Conservation (phyloP, 2,113 vertebrate genomes). For the Rafetus swinhoei region DNA sequence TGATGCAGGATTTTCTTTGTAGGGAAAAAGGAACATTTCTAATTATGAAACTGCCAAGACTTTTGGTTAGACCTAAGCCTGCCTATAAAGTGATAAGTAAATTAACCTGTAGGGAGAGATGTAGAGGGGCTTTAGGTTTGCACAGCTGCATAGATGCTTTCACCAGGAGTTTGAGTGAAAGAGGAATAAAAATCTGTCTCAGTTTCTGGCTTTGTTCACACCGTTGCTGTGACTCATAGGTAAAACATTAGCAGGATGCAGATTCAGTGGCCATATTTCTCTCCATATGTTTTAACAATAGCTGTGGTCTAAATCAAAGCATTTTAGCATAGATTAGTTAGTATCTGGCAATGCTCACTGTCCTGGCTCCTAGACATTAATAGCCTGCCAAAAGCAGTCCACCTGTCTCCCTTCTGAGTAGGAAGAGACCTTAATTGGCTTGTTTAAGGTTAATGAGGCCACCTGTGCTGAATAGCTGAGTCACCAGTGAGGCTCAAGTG, state of each 20-base stretch:
- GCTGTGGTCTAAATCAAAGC: background rate
- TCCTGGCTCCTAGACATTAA: background rate
- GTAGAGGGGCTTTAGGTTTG: background rate
- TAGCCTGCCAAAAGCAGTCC: constrained; percentile 16
- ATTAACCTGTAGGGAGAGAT: background rate
- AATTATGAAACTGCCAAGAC: background rate
- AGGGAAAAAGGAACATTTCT: background rate
- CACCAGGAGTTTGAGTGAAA: background rate
- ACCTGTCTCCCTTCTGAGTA: background rate
- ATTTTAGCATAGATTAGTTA: background rate
- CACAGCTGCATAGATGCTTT: background rate
- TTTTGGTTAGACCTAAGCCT: background rate
- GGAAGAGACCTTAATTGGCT: background rate
- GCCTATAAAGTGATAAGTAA: background rate
- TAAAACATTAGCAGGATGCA: background rate
- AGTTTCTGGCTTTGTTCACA: background rate
- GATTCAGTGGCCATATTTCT: background rate
- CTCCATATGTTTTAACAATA: background rate
- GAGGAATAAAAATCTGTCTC: background rate
- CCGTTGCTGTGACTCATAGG: background rate
- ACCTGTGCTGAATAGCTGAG: background rate
- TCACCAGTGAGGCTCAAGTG: background rate
- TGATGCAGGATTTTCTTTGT: constrained; percentile 7
- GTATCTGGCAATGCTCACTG: background rate
- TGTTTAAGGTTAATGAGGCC: background rate